A percentile compares a stretch with the other conserved stretches of the same genome.
These are phyloP conservation scores for Chinchilla lanigera DNA, from an alignment of 2,113 vertebrate genomes.

Conservation along the genomic window DNA sequence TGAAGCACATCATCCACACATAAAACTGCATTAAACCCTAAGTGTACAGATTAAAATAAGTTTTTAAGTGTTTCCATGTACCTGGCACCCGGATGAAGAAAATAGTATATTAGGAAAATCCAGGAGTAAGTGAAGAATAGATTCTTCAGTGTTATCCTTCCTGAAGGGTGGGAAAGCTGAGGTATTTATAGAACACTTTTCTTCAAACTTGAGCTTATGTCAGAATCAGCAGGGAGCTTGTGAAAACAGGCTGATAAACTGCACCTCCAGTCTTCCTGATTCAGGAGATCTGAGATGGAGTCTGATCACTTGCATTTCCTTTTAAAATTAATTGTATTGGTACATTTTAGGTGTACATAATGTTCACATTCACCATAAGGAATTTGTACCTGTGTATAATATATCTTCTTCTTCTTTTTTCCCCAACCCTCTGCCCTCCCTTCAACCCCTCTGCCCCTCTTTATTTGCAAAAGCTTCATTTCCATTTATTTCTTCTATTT, in stretches of 20 bases:
- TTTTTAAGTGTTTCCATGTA: background rate
- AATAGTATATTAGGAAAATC: background rate
- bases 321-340: background rate
- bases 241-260: background rate
- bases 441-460: no score
- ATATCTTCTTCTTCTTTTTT: background rate
- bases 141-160: background rate
- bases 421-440: no score
- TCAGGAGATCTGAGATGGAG: background rate
- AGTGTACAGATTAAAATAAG: conserved; percentile 21
- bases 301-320: conserved; percentile 21
- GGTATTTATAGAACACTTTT: background rate
- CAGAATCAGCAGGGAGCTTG: background rate
- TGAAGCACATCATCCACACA: background rate
- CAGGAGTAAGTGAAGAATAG: background rate
- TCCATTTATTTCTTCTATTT: no score
- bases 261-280: background rate
- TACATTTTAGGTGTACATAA: background rate
- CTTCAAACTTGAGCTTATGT: background rate
- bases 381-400: background rate
- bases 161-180: background rate
- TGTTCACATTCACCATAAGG: background rate
- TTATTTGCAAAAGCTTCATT: no score
- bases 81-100: background rate
- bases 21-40: background rate